A percentile compares a stretch with the other conserved stretches of the same genome.
Conservation (phyloP, 2,888 invertebrate genomes). For the Heliconius ismenius region DNA sequence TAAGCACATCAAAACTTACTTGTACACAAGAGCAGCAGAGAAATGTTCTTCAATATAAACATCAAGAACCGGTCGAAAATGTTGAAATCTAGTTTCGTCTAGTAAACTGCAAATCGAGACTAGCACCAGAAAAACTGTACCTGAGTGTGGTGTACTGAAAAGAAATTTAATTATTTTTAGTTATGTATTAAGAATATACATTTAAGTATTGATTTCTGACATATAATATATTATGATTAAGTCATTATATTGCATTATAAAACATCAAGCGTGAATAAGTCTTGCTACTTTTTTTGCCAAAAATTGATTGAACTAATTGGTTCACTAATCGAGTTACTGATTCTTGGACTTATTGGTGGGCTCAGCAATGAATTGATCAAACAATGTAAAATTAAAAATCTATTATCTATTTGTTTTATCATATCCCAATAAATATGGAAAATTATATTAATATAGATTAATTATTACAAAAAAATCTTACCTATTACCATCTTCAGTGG, state of each 20-base stretch:
- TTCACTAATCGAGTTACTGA: too few species aligned
- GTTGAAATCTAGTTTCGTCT: slow-evolving; percentile 95
- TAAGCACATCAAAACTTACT: slow-evolving; percentile 78
- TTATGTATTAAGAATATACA: neutral
- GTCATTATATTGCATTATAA: neutral
- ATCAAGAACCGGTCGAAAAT: slow-evolving; percentile 96
- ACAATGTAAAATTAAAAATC: too few species aligned
- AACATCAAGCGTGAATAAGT: too few species aligned
- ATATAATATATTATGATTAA: neutral
- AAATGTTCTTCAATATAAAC: slow-evolving; percentile 97
- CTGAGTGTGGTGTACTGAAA: slow-evolving; percentile 90
- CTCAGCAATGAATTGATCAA: too few species aligned
- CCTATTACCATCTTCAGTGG: slow-evolving; percentile 94
- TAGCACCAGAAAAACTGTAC: slow-evolving; percentile 94
- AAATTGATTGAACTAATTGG: too few species aligned
- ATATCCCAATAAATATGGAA: neutral
- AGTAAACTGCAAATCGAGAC: slow-evolving; percentile 95
- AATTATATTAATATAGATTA: neutral
- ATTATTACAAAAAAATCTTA: slow-evolving; percentile 42
- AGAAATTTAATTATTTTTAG: neutral
- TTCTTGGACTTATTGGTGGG: too few species aligned
- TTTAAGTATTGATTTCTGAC: neutral
- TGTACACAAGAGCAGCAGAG: slow-evolving; percentile 96
- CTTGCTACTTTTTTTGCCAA: too few species aligned
- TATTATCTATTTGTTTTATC: neutral